Evolutionary conservation across 2,888 invertebrate species (phyloP), one percentile per base, ranked within the genome.

Genomic region (Carcina quercana): DNA sequence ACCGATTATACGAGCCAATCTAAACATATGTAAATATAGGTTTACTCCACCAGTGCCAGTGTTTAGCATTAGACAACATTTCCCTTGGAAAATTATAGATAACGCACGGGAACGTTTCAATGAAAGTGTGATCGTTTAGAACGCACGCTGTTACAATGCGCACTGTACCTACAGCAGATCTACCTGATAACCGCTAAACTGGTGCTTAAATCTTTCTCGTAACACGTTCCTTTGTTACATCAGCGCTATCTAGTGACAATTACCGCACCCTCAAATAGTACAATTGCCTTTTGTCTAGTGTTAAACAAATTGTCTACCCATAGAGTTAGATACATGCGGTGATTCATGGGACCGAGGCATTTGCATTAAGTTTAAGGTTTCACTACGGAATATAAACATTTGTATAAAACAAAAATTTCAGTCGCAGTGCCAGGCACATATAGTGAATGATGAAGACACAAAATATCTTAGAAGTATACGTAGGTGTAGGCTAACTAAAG

Each of bases 281-380:
- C 70, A 74, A 76, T 71, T 48, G 68, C 40, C 65, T 65, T 70
- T 76, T 74, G 69, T 71, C 59, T 68, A 50, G n/a, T n/a, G n/a
- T n/a, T n/a, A n/a, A n/a, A n/a, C n/a, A n/a, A n/a, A n/a, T n/a
- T n/a, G n/a, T n/a, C n/a, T n/a, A n/a, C n/a, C n/a, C 44, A 43
- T 41, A 38, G 28, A 40, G 40, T 42, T 49, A 65, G 57, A 63
- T 43, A 63, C 67, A 69, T 48, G 37, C 41, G 35, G 45, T 30
- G 21, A 34, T 21, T 28, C 17, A 13, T 37, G 47, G 48, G 57
- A 46, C 46, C 38, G 38, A 50, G 42, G 46, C 51, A 48, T 48
- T 50, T 41, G 30, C 33, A 41, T 43, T 47, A n/a, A n/a, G n/a
- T n/a, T n/a, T n/a, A n/a, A n/a, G n/a, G n/a, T n/a, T n/a, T n/a